phyloP scores from a whole-genome alignment of 2,888 invertebrate genomes.

The Stomorhina lunata region DNA sequence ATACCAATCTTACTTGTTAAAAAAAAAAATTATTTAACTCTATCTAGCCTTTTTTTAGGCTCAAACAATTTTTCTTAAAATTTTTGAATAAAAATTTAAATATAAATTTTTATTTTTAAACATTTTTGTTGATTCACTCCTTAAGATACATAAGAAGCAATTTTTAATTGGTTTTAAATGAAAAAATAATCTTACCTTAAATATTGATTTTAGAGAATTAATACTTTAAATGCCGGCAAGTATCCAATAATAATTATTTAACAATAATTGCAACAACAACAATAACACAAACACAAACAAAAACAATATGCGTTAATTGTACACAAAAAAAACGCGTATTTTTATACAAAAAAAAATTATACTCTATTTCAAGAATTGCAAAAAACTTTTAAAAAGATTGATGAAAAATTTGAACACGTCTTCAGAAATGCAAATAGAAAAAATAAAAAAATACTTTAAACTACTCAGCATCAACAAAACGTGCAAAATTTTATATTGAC shows the following conservation, averaged over 20 bases:
- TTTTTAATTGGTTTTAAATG: no score
- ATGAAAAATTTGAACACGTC: slow-evolving; percentile 34
- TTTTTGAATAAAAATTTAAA: no score
- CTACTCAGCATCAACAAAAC: background rate
- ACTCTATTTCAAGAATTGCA: background rate
- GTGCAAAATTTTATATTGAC: background rate
- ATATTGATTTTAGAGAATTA: background rate
- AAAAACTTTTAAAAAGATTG: background rate
- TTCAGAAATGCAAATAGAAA: slow-evolving; percentile 27
- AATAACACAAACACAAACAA: background rate
- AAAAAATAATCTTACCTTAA: slow-evolving; percentile 33
- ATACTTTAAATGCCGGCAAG: background rate
- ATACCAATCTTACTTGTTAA: no score
- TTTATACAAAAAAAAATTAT: background rate
- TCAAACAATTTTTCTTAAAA: no score
- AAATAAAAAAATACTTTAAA: background rate
- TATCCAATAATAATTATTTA: slow-evolving; percentile 21
- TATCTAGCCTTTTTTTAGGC: no score
- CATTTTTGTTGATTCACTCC: no score
- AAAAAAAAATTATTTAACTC: no score
- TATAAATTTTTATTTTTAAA: no score
- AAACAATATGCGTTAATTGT: background rate
- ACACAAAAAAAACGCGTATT: background rate
- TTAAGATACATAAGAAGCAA: no score
- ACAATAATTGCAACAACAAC: slow-evolving; percentile 11